These are phyloP conservation scores for Volucella inanis DNA, from an alignment of 2,888 invertebrate species.

Conservation along the genomic window DNA sequence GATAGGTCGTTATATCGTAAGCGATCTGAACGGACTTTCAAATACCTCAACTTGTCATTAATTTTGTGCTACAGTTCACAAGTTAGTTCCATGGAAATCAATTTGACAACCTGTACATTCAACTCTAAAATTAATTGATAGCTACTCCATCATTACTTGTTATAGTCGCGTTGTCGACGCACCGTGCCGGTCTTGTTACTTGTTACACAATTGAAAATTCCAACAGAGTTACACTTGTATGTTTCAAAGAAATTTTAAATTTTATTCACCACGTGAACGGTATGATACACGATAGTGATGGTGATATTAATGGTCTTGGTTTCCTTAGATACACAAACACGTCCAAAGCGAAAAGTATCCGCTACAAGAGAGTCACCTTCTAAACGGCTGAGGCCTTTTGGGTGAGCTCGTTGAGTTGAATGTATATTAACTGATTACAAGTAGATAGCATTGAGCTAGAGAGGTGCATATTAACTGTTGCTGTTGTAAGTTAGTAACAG, in stretches of 20 bases:
- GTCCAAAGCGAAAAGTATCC: conserved; percentile 25
- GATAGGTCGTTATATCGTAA: too few relatives aligned
- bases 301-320: not conserved
- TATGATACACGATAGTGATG: not conserved
- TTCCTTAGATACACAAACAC: conserved; percentile 11
- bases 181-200: too few relatives aligned
- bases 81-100: too few relatives aligned
- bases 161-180: too few relatives aligned
- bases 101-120: too few relatives aligned
- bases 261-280: conserved; percentile 25
- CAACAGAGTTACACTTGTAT: conserved; percentile 32
- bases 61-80: too few relatives aligned
- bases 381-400: conserved; percentile 36
- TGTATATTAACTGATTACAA: conserved; percentile 70
- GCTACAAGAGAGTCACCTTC: conserved; percentile 49
- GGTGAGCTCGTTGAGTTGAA: conserved; percentile 49
- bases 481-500: not conserved
- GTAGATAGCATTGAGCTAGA: conserved; percentile 29
- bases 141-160: too few relatives aligned
- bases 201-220: conserved; percentile 36
- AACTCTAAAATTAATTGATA: too few relatives aligned
- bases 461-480: not conserved
- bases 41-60: too few relatives aligned
- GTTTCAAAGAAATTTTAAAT: conserved; percentile 46
- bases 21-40: too few relatives aligned